Evolutionary conservation across 2,888 invertebrate species (phyloP).

Genomic region (Rhopalosiphum nymphaeae): DNA sequence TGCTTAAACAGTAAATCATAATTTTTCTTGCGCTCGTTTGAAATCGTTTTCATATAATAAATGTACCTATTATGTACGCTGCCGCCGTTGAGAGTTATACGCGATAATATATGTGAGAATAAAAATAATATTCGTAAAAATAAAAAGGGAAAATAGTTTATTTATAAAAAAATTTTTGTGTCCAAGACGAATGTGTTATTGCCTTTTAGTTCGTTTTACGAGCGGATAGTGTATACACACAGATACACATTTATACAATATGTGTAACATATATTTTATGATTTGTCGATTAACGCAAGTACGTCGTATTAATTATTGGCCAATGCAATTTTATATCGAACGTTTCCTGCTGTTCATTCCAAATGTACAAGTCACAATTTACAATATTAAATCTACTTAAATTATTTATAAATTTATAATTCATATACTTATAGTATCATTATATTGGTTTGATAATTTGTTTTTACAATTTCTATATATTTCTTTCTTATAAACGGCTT

Average conservation of each 20-base stretch:
- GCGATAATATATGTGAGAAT: neutral
- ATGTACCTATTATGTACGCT: no score
- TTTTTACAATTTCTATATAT: neutral
- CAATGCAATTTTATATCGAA: neutral
- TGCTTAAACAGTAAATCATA: neutral
- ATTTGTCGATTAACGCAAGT: neutral
- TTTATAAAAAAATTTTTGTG: neutral
- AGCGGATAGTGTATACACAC: neutral
- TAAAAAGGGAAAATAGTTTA: neutral
- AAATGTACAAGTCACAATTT: neutral
- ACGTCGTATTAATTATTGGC: neutral
- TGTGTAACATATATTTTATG: neutral
- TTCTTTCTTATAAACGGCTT: neutral
- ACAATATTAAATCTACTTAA: neutral
- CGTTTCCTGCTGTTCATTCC: neutral
- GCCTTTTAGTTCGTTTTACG: neutral
- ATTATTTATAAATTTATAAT: neutral
- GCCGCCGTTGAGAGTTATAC: neutral
- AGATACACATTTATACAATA: neutral
- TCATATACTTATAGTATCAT: neutral
- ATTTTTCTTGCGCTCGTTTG: neutral
- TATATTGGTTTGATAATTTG: neutral
- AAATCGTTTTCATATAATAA: neutral
- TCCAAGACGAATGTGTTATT: neutral
- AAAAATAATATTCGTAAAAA: conserved; percentile 11